Conservation (phyloP, 2,113 vertebrate species). For the Chinchilla lanigera region DNA sequence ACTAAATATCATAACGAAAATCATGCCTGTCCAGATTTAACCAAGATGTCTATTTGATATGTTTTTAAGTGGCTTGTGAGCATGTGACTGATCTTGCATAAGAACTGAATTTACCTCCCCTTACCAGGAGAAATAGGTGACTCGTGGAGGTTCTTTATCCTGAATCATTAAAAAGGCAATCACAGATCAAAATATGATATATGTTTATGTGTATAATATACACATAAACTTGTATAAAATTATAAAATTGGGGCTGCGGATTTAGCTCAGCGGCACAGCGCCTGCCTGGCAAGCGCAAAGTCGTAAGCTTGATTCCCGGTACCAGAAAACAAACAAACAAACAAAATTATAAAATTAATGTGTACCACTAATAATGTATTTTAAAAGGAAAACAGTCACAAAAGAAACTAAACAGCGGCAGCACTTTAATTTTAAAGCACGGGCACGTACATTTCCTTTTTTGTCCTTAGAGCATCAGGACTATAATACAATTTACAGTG, state of each 20-base stretch:
- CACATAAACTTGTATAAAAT: no score
- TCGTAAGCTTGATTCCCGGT: no score
- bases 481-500: accelerated
- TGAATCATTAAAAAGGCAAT: constrained; percentile 30
- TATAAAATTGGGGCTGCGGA: no score
- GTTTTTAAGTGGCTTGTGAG: constrained; percentile 43
- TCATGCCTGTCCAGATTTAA: constrained; percentile 17
- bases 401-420: not conserved
- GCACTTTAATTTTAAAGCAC: constrained; percentile 30
- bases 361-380: not conserved
- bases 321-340: no score
- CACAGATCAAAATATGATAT: not conserved
- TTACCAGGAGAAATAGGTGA: not conserved
- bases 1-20: constrained; percentile 53
- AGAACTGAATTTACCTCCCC: constrained; percentile 59
- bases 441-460: not conserved
- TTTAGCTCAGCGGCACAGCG: no score
- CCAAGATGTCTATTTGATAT: not conserved
- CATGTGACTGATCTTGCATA: constrained; percentile 65
- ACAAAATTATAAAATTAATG: not conserved
- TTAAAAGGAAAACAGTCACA: not conserved
- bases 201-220: no score
- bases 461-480: not conserved
- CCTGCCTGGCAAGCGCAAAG: no score
- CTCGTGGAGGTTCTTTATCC: not conserved